phyloP scores from a whole-genome alignment of 1,140 invertebrate species.

The Euura saliciscinereae region DNA sequence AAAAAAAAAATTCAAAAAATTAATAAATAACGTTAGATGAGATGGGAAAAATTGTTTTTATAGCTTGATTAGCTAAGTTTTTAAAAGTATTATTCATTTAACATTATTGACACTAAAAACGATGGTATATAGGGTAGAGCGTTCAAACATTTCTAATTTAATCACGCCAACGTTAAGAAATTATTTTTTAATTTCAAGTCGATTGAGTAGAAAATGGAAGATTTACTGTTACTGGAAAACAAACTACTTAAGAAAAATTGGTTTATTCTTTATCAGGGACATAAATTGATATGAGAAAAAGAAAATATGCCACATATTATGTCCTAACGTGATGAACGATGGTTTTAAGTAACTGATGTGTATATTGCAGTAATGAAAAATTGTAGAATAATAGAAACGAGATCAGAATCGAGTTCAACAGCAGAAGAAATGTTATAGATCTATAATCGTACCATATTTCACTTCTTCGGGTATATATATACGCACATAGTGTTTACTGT shows the following conservation, averaged over 20 bases:
- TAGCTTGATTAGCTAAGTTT: background rate
- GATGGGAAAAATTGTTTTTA: background rate
- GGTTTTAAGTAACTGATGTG: background rate
- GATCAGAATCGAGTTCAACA: background rate
- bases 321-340: background rate
- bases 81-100: background rate
- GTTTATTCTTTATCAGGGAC: background rate
- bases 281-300: background rate
- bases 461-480: constrained; percentile 25
- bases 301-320: background rate
- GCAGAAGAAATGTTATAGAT: background rate
- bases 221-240: background rate
- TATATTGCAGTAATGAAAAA: background rate
- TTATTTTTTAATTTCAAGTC: background rate
- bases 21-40: constrained; percentile 34
- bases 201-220: constrained; percentile 5
- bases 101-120: background rate
- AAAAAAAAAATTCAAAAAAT: constrained; percentile 29
- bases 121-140: background rate
- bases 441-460: constrained; percentile 36
- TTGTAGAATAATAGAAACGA: background rate
- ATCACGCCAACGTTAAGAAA: background rate
- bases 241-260: background rate
- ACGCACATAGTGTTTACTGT: constrained; percentile 22
- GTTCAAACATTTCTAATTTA: background rate